phyloP scores from a whole-genome alignment of 2,888 invertebrate species.

The Lysandra coridon region DNA sequence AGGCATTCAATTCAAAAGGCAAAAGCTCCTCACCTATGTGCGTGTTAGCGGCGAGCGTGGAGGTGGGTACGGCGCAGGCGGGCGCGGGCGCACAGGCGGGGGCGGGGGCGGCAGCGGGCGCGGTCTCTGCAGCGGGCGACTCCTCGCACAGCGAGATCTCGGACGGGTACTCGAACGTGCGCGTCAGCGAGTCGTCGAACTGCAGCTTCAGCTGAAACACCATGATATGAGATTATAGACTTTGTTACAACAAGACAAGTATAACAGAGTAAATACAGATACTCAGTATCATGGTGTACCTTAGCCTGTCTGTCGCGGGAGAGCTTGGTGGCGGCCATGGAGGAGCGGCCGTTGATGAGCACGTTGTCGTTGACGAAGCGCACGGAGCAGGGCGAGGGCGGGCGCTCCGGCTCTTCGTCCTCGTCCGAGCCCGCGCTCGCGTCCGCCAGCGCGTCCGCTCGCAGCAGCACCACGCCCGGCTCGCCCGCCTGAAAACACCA shows the following conservation, averaged over 20 bases:
- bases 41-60: constrained; percentile 63
- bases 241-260: not conserved
- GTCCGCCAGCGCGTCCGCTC: constrained; percentile 80
- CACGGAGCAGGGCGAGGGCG: constrained; percentile 91
- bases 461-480: constrained; percentile 69
- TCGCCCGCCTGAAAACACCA: constrained; percentile 59
- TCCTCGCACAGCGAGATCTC: constrained; percentile 90
- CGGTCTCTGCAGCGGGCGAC: constrained; percentile 37
- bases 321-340: constrained; percentile 82
- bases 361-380: constrained; percentile 93
- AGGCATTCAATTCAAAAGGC: not conserved
- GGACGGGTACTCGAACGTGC: constrained; percentile 96
- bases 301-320: constrained; percentile 71
- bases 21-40: constrained; percentile 55
- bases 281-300: constrained; percentile 58
- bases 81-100: constrained; percentile 36
- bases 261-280: not conserved
- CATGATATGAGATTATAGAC: not conserved
- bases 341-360: constrained; percentile 94
- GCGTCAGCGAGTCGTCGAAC: constrained; percentile 93
- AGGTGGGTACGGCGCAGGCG: constrained; percentile 50
- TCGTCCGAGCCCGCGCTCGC: constrained; percentile 55
- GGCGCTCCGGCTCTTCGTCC: constrained; percentile 74
- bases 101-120: constrained; percentile 39
- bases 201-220: constrained; percentile 89